These are phyloP conservation scores for Trisateles emortualis DNA, from an alignment of 2,888 invertebrate genomes.

Conservation along the genomic window DNA sequence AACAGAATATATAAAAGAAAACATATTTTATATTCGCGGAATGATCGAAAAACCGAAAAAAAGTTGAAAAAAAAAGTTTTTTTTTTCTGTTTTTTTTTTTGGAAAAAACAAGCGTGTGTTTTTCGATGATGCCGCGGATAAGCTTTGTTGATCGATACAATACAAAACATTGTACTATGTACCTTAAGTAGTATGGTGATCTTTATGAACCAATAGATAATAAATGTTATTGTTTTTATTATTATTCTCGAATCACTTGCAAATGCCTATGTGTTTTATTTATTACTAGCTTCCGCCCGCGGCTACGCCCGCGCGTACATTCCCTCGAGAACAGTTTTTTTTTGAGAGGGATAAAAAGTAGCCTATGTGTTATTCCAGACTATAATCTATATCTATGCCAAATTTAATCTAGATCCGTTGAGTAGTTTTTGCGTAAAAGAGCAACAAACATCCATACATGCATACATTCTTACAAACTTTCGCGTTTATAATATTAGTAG, in stretches of 20 bases:
- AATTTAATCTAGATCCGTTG: too few species aligned
- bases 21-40: conserved; percentile 74
- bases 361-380: too few species aligned
- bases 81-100: conserved; percentile 32
- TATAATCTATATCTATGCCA: too few species aligned
- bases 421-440: too few species aligned
- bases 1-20: conserved; percentile 75
- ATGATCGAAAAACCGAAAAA: conserved; percentile 56
- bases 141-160: conserved; percentile 81
- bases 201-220: conserved; percentile 84
- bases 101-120: conserved; percentile 25
- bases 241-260: conserved; percentile 86
- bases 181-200: conserved; percentile 81
- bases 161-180: conserved; percentile 85
- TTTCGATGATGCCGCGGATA: conserved; percentile 62
- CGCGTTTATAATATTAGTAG: too few species aligned
- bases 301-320: too few species aligned
- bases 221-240: conserved; percentile 86
- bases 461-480: too few species aligned
- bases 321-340: too few species aligned
- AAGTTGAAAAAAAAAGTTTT: conserved; percentile 12
- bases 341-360: too few species aligned
- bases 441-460: too few species aligned
- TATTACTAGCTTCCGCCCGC: conserved; percentile 26
- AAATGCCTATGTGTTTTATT: conserved; percentile 78